phyloP scores from a whole-genome alignment of 2,113 vertebrate species.

The Pachypanchax playfairii region DNA sequence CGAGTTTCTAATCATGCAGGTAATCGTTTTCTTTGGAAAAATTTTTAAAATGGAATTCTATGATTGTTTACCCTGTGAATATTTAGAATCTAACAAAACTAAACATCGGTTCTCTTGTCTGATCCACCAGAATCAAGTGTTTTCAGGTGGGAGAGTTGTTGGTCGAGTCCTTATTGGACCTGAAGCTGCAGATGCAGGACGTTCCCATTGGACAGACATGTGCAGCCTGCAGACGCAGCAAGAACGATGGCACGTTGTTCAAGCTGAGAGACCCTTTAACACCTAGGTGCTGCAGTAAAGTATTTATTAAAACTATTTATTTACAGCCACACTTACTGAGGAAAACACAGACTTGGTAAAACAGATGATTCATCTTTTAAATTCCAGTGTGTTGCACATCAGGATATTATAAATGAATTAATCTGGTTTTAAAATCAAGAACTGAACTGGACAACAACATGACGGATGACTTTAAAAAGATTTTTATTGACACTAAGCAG shows the following conservation, averaged over 20 bases:
- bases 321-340: background rate
- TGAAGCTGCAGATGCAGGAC: constrained; percentile 50
- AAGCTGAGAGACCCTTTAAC: constrained; percentile 29
- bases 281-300: background rate
- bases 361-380: background rate
- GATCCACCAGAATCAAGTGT: constrained; percentile 57
- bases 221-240: constrained; percentile 72
- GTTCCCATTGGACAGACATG: constrained; percentile 78
- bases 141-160: constrained; percentile 49
- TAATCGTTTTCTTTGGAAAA: constrained; percentile 5
- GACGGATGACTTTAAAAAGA: no score
- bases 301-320: background rate
- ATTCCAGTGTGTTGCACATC: background rate
- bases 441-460: no score
- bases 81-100: background rate
- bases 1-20: constrained; percentile 76
- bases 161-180: constrained; percentile 71
- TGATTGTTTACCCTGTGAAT: no score
- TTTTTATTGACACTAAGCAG: no score
- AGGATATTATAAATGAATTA: background rate
- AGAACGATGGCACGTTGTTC: constrained; percentile 72
- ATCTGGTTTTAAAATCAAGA: background rate
- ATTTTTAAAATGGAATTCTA: no score
- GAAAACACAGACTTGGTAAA: background rate
- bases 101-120: background rate